A percentile compares a stretch with the other conserved stretches of the same genome.
phyloP scores from a whole-genome alignment of 1,140 invertebrate genomes.

The Lineus longissimus region DNA sequence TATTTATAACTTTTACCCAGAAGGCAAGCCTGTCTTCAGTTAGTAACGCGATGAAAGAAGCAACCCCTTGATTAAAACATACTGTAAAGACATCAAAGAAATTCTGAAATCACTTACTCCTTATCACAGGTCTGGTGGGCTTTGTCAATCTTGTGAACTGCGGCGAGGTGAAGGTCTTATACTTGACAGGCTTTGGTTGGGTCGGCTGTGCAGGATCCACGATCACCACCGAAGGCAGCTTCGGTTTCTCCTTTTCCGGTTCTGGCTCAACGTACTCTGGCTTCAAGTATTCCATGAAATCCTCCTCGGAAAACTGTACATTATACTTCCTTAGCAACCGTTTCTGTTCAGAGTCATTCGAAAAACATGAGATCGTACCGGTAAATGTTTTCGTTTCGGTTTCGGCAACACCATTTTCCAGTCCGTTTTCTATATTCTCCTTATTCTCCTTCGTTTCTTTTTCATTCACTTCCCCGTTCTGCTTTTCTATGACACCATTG shows the following conservation, averaged over 20 bases:
- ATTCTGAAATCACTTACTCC: not conserved
- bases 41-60: too few relatives aligned
- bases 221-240: conserved; percentile 16
- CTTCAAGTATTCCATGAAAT: conserved; percentile 33
- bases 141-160: not conserved
- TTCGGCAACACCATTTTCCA: too few relatives aligned
- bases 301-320: conserved; percentile 22
- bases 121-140: not conserved
- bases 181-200: conserved; percentile 14
- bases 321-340: conserved; percentile 7
- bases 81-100: too few relatives aligned
- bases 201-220: conserved; percentile 15
- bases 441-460: too few relatives aligned
- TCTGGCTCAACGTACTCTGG: conserved; percentile 30
- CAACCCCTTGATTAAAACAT: too few relatives aligned
- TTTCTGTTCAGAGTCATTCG: not conserved
- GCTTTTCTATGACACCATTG: too few relatives aligned
- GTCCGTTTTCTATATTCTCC: too few relatives aligned
- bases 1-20: too few relatives aligned
- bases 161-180: conserved; percentile 10
- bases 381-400: not conserved
- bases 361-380: not conserved
- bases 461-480: too few relatives aligned
- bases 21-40: too few relatives aligned
- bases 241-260: conserved; percentile 27